Base-by-base conservation (phyloP, 2,888 invertebrate species). In the Arctia plantaginis region DNA sequence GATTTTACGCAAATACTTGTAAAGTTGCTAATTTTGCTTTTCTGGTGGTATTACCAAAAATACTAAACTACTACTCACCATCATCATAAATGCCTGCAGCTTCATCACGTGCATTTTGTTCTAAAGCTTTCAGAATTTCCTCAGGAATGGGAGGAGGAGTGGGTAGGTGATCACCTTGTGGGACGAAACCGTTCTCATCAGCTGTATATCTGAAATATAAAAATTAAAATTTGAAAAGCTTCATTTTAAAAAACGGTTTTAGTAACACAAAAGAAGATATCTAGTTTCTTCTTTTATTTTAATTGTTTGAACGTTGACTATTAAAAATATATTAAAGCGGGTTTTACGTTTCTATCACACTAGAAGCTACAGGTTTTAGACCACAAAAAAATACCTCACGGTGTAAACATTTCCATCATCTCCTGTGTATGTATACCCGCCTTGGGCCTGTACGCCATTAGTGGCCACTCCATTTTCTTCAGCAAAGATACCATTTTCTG, bases 1-100 rank as follows among this genome's bases (percentile, higher is more conserved):
- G 1, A 13, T 44, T 44, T 44, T 44, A 4, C 3, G 35, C 3
- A 4, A 15, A 44, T 44, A 44, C 44, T 44, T 12, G 15, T 23
- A 1, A 20, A 44, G 3, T n/a, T 20, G 20, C 0, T 47, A 47
- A 35, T 35, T 0, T 20, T 47, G 20, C 20, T 20, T 47, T 20
- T 7, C 0, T 23, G 8, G 23, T 51, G 51, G 7, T 23, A 2
- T 3, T 55, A 23, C n/a, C 1, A 20, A 23, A 51, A 51, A 23
- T 51, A 10, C 30, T 62, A 59, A n/a, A n/a, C n/a, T n/a, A n/a
- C n/a, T n/a, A 59, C 79, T 80, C 77, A 95, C 95, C 95, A 85
- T 95, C 95, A 75, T 95, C 95, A 73, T 87, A 95, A 71, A 95
- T 94, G 3, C 95, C 95, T 77, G 93, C 92, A 23, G 95, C 95